These are phyloP conservation scores for human (Homo sapiens) DNA, from an alignment of 2,113 vertebrate species.

Conservation along the genomic window DNA sequence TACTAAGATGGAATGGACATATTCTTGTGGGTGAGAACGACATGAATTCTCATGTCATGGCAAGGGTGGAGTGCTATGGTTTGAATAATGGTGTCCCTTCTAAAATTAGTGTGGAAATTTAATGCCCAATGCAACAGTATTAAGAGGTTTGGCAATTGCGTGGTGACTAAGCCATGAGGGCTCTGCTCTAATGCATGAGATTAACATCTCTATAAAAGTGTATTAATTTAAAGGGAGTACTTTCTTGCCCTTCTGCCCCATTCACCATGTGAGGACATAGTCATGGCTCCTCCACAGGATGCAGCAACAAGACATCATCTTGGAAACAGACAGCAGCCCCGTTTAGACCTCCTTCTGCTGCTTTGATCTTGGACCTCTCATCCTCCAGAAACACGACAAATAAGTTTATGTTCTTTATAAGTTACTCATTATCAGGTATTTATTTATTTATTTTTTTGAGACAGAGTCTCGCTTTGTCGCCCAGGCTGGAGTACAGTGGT, in stretches of 20 bases:
- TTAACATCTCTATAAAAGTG: not conserved
- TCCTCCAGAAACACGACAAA: not conserved
- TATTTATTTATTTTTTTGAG: not conserved
- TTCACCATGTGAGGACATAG: not conserved
- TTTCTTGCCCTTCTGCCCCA: not conserved
- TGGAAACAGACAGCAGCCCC: not conserved
- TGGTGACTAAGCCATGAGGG: not conserved
- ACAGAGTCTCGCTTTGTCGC: too few species aligned
- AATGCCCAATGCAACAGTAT: not conserved
- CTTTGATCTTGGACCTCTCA: not conserved
- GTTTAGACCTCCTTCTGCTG: not conserved
- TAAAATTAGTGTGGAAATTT: not conserved
- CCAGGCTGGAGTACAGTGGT: too few species aligned
- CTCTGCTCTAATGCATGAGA: not conserved
- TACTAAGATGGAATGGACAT: too few species aligned
- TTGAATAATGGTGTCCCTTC: not conserved
- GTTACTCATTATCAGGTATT: not conserved
- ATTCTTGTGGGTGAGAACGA: not conserved
- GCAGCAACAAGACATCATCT: not conserved
- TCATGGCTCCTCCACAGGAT: not conserved
- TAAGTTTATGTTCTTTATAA: not conserved
- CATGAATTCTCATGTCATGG: not conserved
- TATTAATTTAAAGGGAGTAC: not conserved
- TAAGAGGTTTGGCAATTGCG: not conserved
- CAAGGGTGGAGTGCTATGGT: not conserved